Evolutionary conservation across 2,888 invertebrate genomes (phyloP), one percentile per base, ranked within the genome.

Genomic region (Eugnorisma glareosa): DNA sequence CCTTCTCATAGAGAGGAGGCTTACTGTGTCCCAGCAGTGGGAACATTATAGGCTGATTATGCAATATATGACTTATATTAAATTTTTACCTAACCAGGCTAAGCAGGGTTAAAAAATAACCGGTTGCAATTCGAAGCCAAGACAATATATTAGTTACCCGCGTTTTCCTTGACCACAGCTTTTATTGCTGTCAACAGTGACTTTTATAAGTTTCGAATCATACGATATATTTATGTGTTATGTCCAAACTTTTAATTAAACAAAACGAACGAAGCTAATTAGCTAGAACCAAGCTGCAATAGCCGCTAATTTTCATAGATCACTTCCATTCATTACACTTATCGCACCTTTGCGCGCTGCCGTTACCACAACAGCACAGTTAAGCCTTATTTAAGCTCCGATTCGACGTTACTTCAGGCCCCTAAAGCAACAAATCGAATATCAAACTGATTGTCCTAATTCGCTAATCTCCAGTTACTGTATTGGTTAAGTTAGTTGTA

Each of bases 341-440:
- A 68, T 51, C 45, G 24, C 45, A 79, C 63, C 51, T 73, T 54
- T 51, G n/a, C 43, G 71, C 61, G 15, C 59, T 64, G 28, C 15
- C 24, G 13, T 10, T 13, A 13, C n/a, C 57, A 45, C 48, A n/a
- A 51, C 21, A 63, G 51, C 61, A 3, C 54, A 72, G 28, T 66
- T 73, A 35, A 67, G 24, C 21, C 59, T 61, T 69, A 69, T 74
- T 67, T 74, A 67, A 69, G 51, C 66, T 35, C n/a, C 57, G 24
- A 76, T 80, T 77, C 31, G 45, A 59, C 10, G 68, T 45, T 45
- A 35, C 54, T 68, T 57, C 24, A 57, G 31, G 51, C 6, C 31
- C 35, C 31, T 80, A 77, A 69, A 68, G 57, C 67, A 57, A 80
- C 79, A 70, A 57, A 70, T 63, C 61, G 54, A 72, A 84, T 54